These are phyloP conservation scores for Amphipoea oculea DNA, from an alignment of 2,888 invertebrate species.

Conservation along the genomic window DNA sequence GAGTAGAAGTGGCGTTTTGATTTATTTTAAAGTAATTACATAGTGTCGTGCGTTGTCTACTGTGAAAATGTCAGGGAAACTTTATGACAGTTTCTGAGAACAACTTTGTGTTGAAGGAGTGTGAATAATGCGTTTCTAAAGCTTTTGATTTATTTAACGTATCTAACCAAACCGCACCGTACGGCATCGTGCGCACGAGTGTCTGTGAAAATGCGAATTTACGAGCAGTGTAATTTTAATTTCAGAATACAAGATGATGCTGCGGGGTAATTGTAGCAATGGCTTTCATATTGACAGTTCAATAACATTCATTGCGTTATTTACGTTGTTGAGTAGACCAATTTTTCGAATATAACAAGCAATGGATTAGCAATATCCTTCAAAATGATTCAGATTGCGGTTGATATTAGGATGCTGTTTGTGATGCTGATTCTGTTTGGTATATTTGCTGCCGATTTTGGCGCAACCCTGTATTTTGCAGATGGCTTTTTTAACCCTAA, in stretches of 20 bases:
- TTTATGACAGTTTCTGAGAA: not conserved
- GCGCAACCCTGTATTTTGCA: not conserved
- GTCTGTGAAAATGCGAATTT: constrained; percentile 4
- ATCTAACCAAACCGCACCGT: not conserved
- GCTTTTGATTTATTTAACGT: constrained; percentile 9
- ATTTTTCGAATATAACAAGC: no score
- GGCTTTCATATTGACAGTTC: no score
- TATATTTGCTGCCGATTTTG: not conserved
- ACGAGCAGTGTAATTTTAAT: not conserved
- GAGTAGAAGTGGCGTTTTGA: not conserved
- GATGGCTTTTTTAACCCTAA: not conserved
- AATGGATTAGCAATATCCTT: no score
- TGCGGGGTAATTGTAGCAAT: no score
- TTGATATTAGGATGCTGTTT: no score
- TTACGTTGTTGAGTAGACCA: no score
- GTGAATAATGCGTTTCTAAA: constrained; percentile 8
- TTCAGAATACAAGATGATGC: no score
- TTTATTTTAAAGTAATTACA: constrained; percentile 6
- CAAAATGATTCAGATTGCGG: no score
- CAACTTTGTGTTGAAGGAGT: not conserved
- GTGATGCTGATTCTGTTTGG: not conserved
- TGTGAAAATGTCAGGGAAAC: not conserved
- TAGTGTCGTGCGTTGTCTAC: not conserved
- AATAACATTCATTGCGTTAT: no score
- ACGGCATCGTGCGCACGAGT: constrained; percentile 1